Evolutionary conservation across 2,888 invertebrate genomes (phyloP), one percentile per base, ranked within the genome.

Genomic region (Phyllotreta striolata): DNA sequence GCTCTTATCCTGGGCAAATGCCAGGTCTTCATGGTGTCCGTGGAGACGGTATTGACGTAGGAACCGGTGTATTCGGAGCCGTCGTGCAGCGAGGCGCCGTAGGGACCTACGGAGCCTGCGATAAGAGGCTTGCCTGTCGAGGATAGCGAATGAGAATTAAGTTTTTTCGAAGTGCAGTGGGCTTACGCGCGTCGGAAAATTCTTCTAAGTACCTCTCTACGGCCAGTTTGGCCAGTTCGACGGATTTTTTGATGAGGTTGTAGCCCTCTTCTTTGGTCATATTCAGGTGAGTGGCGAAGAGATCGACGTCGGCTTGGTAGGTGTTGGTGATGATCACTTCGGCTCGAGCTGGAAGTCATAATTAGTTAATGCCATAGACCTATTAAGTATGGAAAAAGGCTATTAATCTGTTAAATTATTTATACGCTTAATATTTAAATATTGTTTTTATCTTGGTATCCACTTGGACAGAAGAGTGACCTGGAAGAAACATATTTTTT

Each of bases 51-150:
- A 66, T 88, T 86, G 0, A 89, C 89, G 77, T 93, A 94, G 65
- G 86, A 86, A 12, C 97, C 97, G n/a, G 89, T 89, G 79, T 97
- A 98, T 79, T 98, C 98, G 0, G 96, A 96, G 8, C 92, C 93
- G 80, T 98, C 95, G 76, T 92, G 91, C 40, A 95, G 84, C 74
- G 89, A 91, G 0, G 96, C 96, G 0, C 96, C 97, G 79, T 93
- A 97, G 0, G 97, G 95, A 0, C 97, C 97, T 66, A 96, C 90
- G 0, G 96, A 93, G 0, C 95, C 97, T 14, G 92, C 93, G 51
- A 97, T 86, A 71, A 90, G 78, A 8, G 92, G 89, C 69, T 79
- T 78, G 14, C 67, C 77, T 78, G 63, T 1, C n/a, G n/a, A 24
- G 1, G 4, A 35, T 1, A 12, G 24, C n/a, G 24, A 44, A 43